Base-by-base conservation (phyloP, 2,797 vertebrate genomes). In the Trachurus trachurus region DNA sequence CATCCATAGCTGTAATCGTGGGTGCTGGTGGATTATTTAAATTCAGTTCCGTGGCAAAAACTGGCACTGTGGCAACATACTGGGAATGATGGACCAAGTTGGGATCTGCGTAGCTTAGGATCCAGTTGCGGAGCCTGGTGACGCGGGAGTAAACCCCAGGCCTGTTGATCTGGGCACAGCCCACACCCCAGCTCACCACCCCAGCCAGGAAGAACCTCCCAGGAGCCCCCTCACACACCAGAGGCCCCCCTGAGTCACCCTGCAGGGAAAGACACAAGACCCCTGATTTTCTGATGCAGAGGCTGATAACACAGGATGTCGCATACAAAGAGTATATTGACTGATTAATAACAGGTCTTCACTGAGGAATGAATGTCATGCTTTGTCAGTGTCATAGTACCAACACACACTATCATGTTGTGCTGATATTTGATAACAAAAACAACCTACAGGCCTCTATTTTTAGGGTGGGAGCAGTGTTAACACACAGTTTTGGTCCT, bases 231-330 rank as follows among this genome's bases (percentile, higher is more conserved):
- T 99, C 96, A 56, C 98, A 99, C 74, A 97, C 97, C 92, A 99
- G 85, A 49, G 98, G 97, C 0, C 98, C 98, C 9, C 98, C 98
- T 0, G 98, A 99, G 88, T 99, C 98, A 9, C 98, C 98, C 98
- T 99, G 87, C 15, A 74, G 52, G 45, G 8, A 31, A 85, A 89
- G 57, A 88, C 16, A 88, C 17, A 83, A 45, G 17, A 64, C 17
- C 19, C 34, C 13, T 74, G 13, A 66, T 49, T 54, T 53, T 31
- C 1, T 40, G 11, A 45, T 49, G 16, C 54, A 60, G 8, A 9
- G 56, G n/a, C 5, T 26, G 26, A 42, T 34, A 58, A 37, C 29
- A 47, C 29, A 47, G 13, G 3, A 26, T 15, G 17, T 19, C 12
- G 12, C 29, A 10, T 49, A 6, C 37, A 10, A 50, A 1, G n/a